phyloP scores from a whole-genome alignment of 2,888 invertebrate species.

The Dynastes tityus region DNA sequence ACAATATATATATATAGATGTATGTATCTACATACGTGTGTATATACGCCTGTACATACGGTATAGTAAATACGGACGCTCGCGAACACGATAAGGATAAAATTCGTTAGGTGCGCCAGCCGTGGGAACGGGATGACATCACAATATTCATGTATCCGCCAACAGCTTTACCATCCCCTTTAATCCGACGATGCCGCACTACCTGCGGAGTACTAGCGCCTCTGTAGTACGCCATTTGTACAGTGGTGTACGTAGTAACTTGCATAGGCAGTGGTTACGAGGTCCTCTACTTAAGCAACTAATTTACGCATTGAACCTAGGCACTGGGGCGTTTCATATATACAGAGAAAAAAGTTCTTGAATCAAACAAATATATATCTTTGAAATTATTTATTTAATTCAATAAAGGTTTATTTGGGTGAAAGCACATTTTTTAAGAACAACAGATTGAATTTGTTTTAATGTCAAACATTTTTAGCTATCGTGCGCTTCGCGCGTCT shows the following conservation, averaged over 20 bases:
- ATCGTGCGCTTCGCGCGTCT: too few species aligned
- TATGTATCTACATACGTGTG: neutral
- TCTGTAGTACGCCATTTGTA: neutral
- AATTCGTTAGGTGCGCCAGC: neutral
- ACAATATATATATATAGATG: constrained; percentile 36
- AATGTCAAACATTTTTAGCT: too few species aligned
- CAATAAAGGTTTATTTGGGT: too few species aligned
- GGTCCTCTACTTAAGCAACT: too few species aligned
- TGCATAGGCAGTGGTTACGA: neutral
- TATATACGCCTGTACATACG: too few species aligned
- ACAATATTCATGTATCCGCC: constrained; percentile 3
- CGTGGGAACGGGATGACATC: constrained; percentile 36
- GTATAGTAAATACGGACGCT: constrained; percentile 32
- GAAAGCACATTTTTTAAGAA: too few species aligned
- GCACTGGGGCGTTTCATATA: too few species aligned
- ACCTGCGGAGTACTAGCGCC: constrained; percentile 1
- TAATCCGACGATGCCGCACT: constrained; percentile 20
- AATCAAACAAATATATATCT: too few species aligned
- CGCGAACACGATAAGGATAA: constrained; percentile 39
- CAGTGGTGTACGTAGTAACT: neutral
- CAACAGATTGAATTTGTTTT: too few species aligned
- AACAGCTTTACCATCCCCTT: constrained; percentile 35
- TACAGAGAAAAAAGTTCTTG: too few species aligned
- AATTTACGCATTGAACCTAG: neutral
- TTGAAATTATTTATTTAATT: too few species aligned